A percentile compares a stretch with the other conserved stretches of the same genome.
phyloP scores from a whole-genome alignment of 2,113 vertebrate species.

The Condylura cristata region DNA sequence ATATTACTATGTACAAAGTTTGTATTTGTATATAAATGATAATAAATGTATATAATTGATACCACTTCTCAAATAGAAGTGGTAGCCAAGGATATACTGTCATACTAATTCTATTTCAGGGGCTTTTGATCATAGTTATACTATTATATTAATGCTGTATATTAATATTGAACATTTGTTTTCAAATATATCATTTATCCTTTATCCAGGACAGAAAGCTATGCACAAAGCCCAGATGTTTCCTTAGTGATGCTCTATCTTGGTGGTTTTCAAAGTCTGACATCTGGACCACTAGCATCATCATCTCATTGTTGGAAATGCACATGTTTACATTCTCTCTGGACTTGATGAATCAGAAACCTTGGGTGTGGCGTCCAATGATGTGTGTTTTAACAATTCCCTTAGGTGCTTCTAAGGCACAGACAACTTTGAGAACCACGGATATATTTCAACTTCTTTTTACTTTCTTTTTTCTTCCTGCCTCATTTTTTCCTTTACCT shows the following conservation, averaged over 20 bases:
- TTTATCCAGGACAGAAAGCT: neutral
- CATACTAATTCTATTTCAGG: neutral
- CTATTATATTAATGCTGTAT: neutral
- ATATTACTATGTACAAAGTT: neutral
- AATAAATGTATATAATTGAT: neutral
- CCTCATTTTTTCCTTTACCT: neutral
- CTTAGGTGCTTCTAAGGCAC: neutral
- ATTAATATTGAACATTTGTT: neutral
- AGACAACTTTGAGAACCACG: neutral
- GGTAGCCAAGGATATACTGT: neutral
- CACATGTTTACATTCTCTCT: neutral
- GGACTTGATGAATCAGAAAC: neutral
- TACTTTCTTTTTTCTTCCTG: neutral
- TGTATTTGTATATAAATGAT: neutral
- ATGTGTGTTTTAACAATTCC: fast-evolving
- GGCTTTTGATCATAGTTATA: neutral
- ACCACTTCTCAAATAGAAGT: neutral
- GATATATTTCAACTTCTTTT: neutral
- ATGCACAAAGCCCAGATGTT: neutral
- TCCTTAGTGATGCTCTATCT: neutral
- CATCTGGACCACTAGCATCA: neutral
- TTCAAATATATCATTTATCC: neutral
- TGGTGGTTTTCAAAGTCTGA: neutral
- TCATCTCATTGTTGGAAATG: neutral
- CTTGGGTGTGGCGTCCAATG: neutral